Conservation (phyloP, 2,888 invertebrate genomes). For the Cetonia aurata region DNA sequence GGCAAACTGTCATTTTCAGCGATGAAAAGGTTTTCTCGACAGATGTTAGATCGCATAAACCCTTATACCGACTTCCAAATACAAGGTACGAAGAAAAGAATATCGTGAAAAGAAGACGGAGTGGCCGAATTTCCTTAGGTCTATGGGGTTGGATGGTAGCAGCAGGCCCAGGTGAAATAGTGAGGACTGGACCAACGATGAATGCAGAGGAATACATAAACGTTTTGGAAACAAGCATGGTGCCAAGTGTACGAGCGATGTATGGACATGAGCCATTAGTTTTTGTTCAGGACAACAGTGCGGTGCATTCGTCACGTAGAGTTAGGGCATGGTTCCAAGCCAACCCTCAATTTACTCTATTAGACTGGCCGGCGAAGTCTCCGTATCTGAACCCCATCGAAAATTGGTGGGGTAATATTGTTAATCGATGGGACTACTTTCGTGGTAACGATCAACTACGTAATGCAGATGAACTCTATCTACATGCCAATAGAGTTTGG, state of each 20-base stretch:
- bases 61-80: neutral
- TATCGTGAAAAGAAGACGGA: constrained; percentile 2
- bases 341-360: neutral
- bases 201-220: neutral
- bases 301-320: neutral
- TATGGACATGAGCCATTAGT: neutral
- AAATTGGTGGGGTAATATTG: constrained; percentile 2
- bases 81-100: neutral
- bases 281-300: neutral
- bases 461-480: neutral
- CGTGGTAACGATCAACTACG: neutral
- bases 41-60: neutral
- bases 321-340: neutral
- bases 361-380: constrained; percentile 8
- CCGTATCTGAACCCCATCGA: constrained; percentile 3
- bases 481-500: neutral
- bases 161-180: constrained; percentile 52
- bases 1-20: neutral
- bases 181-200: constrained; percentile 38
- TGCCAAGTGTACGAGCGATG: neutral
- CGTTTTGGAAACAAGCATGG: neutral
- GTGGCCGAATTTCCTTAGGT: constrained; percentile 50
- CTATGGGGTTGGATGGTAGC: constrained; percentile 55
- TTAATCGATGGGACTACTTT: neutral
- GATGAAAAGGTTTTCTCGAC: neutral